A percentile compares a stretch with the other conserved stretches of the same genome.
Evolutionary conservation across 1,140 invertebrate species (phyloP).

Genomic region (Centruroides sculpturatus): DNA sequence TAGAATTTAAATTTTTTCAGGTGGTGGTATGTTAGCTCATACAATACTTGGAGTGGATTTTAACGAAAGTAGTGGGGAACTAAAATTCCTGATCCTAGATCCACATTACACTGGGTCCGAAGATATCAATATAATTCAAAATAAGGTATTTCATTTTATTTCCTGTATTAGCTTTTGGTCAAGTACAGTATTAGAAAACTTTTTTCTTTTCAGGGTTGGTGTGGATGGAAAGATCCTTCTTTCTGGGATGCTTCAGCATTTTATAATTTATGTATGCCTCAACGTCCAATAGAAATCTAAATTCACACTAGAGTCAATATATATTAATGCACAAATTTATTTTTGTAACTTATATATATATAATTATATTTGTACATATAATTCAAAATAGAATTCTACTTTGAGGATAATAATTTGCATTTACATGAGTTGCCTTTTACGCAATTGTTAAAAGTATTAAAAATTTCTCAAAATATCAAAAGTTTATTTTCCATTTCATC

Average conservation of each 20-base stretch:
- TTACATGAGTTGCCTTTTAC: no score
- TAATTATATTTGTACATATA: no score
- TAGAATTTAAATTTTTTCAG: conserved; percentile 33
- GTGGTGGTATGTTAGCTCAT: conserved; percentile 92
- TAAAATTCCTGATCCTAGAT: conserved; percentile 87
- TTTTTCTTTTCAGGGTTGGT: conserved; percentile 55
- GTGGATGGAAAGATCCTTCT: conserved; percentile 76
- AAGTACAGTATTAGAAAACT: not conserved
- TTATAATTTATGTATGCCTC: conserved; percentile 89
- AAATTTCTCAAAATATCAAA: no score
- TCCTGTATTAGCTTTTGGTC: not conserved
- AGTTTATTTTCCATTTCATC: no score
- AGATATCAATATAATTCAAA: conserved; percentile 34
- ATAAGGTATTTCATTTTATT: conserved; percentile 26
- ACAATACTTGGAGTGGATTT: conserved; percentile 92
- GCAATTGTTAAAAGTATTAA: no score
- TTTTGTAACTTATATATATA: no score
- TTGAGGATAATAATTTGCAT: no score
- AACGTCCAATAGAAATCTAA: conserved; percentile 24
- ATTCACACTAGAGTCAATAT: not conserved
- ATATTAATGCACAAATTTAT: no score
- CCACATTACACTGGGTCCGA: conserved; percentile 86
- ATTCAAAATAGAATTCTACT: no score
- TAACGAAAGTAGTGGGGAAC: conserved; percentile 54
- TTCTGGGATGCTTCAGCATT: conserved; percentile 88